Base-by-base conservation (phyloP, 2,888 invertebrate genomes). In the Pandemis cinnamomeana region DNA sequence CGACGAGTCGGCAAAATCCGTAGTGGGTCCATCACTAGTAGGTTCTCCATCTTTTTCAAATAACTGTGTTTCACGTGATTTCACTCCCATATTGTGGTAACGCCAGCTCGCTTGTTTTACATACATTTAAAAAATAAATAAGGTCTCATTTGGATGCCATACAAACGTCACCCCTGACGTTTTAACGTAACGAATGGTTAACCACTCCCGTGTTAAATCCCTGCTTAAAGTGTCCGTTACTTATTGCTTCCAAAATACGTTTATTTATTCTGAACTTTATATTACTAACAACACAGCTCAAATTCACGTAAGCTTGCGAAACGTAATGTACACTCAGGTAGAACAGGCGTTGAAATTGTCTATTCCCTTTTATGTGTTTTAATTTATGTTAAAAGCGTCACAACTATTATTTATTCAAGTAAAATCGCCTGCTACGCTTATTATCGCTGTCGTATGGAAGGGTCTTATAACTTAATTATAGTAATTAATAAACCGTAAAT, bases 111-210 rank as follows among this genome's bases (percentile, higher is more conserved):
- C 51, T 36, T 71, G 67, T 71, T 74, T 74, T 71, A 61, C 64
- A 73, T 70, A 70, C 44, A 60, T 70, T 70, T 64, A 61, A 53
- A 60, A 61, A 42, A 71, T 73, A 74, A 75, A 75, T 73, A 73
- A 64, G 64, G 80, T 76, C 77, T 80, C 72, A 66, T 79, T 77
- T 75, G 66, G 80, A 83, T 82, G 81, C 82, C 84, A 76, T 85
- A 83, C 77, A 82, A 84, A 79, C 77, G 79, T 79, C 78, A 80
- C 78, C 72, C 70, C 61, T 71, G 66, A 71, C 70, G 74, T 81
- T 70, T 72, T 83, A 81, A 81, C 71, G 82, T 86, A 82, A 86
- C 86, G 82, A 87, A 88, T 86, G 87, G 86, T 83, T 86, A 85
- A 86, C 85, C 87, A 86, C 85, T 84, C 81, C 81, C 80, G 80